A percentile compares a stretch with the other conserved stretches of the same genome.
Conservation (phyloP, 1,140 invertebrate genomes). For the Sinonovacula constricta region DNA sequence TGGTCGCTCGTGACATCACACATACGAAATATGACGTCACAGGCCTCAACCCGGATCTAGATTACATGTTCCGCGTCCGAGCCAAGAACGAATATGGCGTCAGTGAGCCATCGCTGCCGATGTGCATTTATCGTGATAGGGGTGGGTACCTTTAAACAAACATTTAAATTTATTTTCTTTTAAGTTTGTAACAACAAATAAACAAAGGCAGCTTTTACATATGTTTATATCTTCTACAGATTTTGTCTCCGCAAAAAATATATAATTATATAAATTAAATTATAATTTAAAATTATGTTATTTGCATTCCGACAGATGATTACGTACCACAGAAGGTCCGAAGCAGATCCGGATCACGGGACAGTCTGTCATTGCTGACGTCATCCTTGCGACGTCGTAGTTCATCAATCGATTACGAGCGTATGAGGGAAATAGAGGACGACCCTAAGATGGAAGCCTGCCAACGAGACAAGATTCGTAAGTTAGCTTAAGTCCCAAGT, state of each 20-base stretch:
- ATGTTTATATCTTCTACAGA: neutral
- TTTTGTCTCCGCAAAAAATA: too few species aligned
- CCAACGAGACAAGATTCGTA: slow-evolving; percentile 41
- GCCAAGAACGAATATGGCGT: slow-evolving; percentile 91
- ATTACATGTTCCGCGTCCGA: slow-evolving; percentile 93
- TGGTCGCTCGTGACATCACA: slow-evolving; percentile 54
- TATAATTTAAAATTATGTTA: neutral
- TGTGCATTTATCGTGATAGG: slow-evolving; percentile 75
- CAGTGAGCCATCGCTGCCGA: slow-evolving; percentile 75
- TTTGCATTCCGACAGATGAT: slow-evolving; percentile 52
- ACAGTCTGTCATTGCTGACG: slow-evolving; percentile 42
- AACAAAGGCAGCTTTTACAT: too few species aligned
- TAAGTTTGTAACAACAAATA: too few species aligned
- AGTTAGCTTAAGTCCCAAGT: neutral
- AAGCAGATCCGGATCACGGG: slow-evolving; percentile 56
- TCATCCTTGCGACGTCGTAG: neutral
- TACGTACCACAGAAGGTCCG: slow-evolving; percentile 47
- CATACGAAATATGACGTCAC: slow-evolving; percentile 62
- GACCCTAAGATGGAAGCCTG: neutral
- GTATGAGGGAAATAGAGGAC: neutral
- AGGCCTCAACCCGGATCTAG: slow-evolving; percentile 61
- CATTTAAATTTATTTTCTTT: too few species aligned
- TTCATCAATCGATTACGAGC: slow-evolving; percentile 26
- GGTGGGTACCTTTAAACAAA: too few species aligned
- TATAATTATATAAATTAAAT: too few species aligned